Conservation (phyloP, 2,888 invertebrate genomes). For the Chloroclysta siterata region DNA sequence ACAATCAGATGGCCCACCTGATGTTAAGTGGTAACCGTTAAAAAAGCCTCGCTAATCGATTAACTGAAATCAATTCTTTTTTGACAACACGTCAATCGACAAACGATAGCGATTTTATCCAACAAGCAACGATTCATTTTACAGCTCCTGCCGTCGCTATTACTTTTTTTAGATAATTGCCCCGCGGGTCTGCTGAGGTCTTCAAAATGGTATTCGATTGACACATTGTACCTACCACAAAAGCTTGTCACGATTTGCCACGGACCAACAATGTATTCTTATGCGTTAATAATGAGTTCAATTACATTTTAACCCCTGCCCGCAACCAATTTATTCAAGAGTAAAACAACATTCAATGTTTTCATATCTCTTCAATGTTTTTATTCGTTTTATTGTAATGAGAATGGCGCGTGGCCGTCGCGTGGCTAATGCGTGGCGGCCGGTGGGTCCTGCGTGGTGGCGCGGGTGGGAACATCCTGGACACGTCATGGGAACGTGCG, state of each 20-base stretch:
- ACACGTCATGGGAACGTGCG: constrained; percentile 72
- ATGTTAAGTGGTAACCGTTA: too few species aligned
- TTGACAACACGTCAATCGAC: too few species aligned
- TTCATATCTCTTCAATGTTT: constrained; percentile 70
- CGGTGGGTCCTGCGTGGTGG: constrained; percentile 48
- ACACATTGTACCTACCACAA: constrained; percentile 5
- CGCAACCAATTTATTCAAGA: constrained; percentile 78
- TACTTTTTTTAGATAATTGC: background rate
- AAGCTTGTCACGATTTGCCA: constrained; percentile 12
- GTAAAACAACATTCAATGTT: constrained; percentile 71
- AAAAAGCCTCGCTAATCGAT: too few species aligned
- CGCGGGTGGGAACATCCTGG: constrained; percentile 80
- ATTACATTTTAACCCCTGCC: constrained; percentile 78
- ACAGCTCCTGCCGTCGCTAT: too few species aligned
- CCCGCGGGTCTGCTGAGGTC: background rate
- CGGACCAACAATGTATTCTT: constrained; percentile 29
- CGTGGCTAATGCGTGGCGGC: constrained; percentile 64
- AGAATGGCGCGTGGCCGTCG: constrained; percentile 59
- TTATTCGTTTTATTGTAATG: constrained; percentile 75
- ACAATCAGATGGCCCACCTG: too few species aligned
- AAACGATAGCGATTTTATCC: too few species aligned
- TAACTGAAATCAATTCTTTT: too few species aligned
- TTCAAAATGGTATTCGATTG: background rate
- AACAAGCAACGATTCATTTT: too few species aligned
- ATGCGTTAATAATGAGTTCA: constrained; percentile 79